These are phyloP conservation scores for Leptinotarsa peninsularis DNA, from an alignment of 2,888 invertebrate species.

Conservation along the genomic window DNA sequence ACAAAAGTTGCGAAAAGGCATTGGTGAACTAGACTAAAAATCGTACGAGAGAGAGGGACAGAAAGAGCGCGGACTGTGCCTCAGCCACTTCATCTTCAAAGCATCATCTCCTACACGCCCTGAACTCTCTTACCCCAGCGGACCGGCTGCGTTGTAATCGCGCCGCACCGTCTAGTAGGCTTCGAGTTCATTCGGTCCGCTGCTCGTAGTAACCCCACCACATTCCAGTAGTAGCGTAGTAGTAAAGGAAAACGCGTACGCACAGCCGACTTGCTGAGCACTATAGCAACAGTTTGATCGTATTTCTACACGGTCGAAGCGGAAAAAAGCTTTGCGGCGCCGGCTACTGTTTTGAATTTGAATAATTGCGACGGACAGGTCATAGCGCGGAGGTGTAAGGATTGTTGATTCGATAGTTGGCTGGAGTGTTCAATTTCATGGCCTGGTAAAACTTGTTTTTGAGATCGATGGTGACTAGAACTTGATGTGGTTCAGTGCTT, in stretches of 20 bases:
- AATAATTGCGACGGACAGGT: slow-evolving; percentile 39
- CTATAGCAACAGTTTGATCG: slow-evolving; percentile 49
- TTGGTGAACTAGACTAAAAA: background rate
- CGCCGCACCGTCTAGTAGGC: slow-evolving; percentile 42
- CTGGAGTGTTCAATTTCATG: background rate
- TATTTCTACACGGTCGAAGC: slow-evolving; percentile 38
- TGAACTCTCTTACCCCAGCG: slow-evolving; percentile 63
- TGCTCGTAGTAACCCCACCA: slow-evolving; percentile 64
- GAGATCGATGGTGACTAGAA: slow-evolving; percentile 23
- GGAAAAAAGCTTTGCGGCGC: slow-evolving; percentile 38
- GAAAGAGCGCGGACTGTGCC: slow-evolving; percentile 35
- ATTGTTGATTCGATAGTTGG: background rate
- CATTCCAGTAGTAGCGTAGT: slow-evolving; percentile 63
- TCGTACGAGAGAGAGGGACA: slow-evolving; percentile 26
- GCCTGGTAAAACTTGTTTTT: background rate
- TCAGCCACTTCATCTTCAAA: slow-evolving; percentile 47
- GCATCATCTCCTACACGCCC: slow-evolving; percentile 63
- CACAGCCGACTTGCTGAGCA: slow-evolving; percentile 46
- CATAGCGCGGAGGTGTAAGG: slow-evolving; percentile 28
- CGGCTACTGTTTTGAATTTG: slow-evolving; percentile 48
- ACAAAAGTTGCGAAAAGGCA: too few species aligned
- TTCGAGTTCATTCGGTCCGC: slow-evolving; percentile 51
- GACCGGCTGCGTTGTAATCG: slow-evolving; percentile 48
- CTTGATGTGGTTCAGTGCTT: slow-evolving; percentile 28
- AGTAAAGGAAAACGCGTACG: slow-evolving; percentile 51